Evolutionary conservation across 1,140 invertebrate genomes (phyloP), one percentile per base, ranked within the genome.

Genomic region (Lithobius niger): DNA sequence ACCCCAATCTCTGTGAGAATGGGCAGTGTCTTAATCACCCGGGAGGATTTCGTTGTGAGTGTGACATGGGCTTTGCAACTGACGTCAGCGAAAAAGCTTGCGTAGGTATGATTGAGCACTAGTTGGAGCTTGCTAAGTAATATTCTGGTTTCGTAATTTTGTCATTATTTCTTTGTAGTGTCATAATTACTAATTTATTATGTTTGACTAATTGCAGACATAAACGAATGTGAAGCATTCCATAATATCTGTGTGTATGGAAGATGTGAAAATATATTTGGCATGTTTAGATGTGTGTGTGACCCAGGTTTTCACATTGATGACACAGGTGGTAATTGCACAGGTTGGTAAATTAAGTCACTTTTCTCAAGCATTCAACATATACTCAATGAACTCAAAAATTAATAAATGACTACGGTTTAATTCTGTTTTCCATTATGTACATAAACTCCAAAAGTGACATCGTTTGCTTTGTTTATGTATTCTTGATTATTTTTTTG

Each of bases 151-250:
- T 6, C 16, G 15, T 58, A 4, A 13, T 52, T 51, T 62, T 54
- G 36, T 54, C 49, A 21, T 40, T 59, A 28, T 13, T 21, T 24
- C 18, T 54, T 57, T 43, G 2, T 56, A 16, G 6, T 53, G 27
- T 54, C 27, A 28, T 27, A 45, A 25, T 50, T 50, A 15, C 6
- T 50, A 26, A 25, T 40, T 26, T 25, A 50, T 15, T 50, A 55
- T 27, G 31, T 50, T 18, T 10, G 3, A 6, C 6, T 50, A 13
- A 16, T 67, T 71, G 45, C 62, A 78, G 92, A 96, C 67, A 86
- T 94, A 22, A 81, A 97, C 66, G 92, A 97, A 67, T 97, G 92
- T 66, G 78, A 82, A 25, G 82, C 85, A 71, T 91, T 92, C 69
- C 81, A 79, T 63, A 87, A 90, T 64, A 74, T 92, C 1, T 94